Base-by-base conservation (phyloP, 1,140 invertebrate genomes). In the Kradibia gibbosae region DNA sequence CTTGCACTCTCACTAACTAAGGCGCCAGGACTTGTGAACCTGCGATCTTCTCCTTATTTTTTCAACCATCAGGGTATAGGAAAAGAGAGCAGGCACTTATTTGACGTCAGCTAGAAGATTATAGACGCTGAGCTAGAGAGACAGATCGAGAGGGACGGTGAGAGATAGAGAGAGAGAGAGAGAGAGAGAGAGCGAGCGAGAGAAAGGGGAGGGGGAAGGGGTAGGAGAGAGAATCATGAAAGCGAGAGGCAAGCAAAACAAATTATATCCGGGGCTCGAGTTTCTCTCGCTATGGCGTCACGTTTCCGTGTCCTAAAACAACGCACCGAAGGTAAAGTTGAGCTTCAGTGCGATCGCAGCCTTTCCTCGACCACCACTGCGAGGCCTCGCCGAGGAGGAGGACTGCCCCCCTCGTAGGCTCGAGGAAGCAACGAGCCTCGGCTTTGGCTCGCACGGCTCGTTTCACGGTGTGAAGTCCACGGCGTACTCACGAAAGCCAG, bases 261-360 rank as follows among this genome's bases (percentile, higher is more conserved):
- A 79, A 72, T 45, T 78, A 53, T 74, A 20, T 1, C n/a, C 60
- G 28, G 55, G 62, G 22, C 71, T 78, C 50, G 60, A 62, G 48
- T 60, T 65, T 62, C 84, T 77, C 78, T 79, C 83, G 45, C 42
- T 57, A 34, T 17, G 8, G 25, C 71, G 71, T 75, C 85, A 72
- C 79, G 60, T 80, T 72, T 70, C 74, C 62, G 10, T 20, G 70
- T 85, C 86, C 85, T 86, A 85, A 86, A 86, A 86, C 85, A 86
- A 86, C 85, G 77, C 60, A n/a, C 3, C 36, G 34, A 39, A 39
- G 70, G 48, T 34, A 71, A 79, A 83, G 80, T 86, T 79, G 73
- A 36, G 45, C 67, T 55, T 62, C 50, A 75, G 78, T n/a, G n/a
- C 48, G 65, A 79, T 39, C 62, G 15, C 13, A 36, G 34, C 2